These are phyloP conservation scores for Anneissia japonica DNA, from an alignment of 35 echinoderm and acorn worm genomes.

Conservation along the genomic window DNA sequence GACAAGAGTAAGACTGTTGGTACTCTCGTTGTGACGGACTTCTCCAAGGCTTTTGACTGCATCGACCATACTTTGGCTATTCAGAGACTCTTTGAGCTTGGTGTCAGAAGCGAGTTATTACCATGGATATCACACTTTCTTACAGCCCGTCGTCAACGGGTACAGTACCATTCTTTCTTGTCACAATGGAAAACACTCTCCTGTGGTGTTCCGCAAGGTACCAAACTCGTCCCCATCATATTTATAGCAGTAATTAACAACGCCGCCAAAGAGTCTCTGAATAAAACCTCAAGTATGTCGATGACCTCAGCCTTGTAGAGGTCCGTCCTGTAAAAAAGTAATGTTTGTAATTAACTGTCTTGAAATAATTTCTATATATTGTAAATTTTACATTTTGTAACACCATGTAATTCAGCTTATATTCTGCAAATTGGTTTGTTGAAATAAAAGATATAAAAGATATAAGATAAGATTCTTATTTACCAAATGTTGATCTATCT, in stretches of 20 bases:
- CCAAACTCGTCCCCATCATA: conserved; percentile 22
- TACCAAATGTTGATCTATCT: too few species aligned
- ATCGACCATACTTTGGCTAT: conserved; percentile 27
- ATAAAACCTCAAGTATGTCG: neutral
- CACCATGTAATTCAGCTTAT: too few species aligned
- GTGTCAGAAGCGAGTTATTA: conserved; percentile 10
- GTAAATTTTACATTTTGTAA: too few species aligned
- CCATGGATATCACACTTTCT: conserved; percentile 40
- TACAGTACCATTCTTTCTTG: neutral
- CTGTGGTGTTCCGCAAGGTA: conserved; percentile 28
- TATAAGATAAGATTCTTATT: too few species aligned
- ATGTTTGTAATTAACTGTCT: too few species aligned
- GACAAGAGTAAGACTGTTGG: neutral
- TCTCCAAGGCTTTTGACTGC: conserved; percentile 43
- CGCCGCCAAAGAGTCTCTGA: neutral
- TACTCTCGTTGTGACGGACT: conserved; percentile 42
- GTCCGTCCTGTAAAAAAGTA: too few species aligned
- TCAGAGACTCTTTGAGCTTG: neutral
- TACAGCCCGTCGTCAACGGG: conserved; percentile 8
- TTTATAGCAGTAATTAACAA: conserved; percentile 36
- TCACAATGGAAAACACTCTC: neutral
- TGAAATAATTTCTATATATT: too few species aligned
- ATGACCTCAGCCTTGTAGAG: conserved; percentile 2
- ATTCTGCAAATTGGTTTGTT: too few species aligned
- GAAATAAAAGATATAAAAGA: too few species aligned